phyloP scores from a whole-genome alignment of 1,140 invertebrate genomes.

The Eufriesea mexicana region DNA sequence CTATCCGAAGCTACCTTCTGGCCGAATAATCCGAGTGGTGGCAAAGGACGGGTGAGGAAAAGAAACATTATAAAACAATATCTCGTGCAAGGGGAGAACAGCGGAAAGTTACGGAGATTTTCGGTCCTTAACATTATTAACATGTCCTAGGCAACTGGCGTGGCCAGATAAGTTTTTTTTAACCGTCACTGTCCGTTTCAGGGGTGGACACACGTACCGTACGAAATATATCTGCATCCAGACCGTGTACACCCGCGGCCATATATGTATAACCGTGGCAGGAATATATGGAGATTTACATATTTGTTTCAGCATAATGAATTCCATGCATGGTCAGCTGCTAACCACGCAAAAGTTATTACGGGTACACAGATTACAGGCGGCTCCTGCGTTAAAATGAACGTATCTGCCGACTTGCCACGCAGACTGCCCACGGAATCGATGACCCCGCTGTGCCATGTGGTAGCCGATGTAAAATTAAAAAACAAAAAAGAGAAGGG shows the following conservation, averaged over 20 bases:
- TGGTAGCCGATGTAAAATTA: conserved; percentile 34
- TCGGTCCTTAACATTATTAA: conserved; percentile 40
- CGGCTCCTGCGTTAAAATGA: conserved; percentile 53
- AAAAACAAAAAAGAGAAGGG: background rate
- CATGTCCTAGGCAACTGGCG: conserved; percentile 43
- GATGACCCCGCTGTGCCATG: conserved; percentile 30
- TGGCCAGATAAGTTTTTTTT: conserved; percentile 50
- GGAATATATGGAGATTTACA: conserved; percentile 66
- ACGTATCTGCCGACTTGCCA: conserved; percentile 58
- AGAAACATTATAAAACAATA: background rate
- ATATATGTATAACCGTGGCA: conserved; percentile 29
- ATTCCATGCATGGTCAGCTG: conserved; percentile 70
- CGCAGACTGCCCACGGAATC: conserved; percentile 45
- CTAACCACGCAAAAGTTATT: conserved; percentile 71
- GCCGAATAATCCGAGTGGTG: background rate
- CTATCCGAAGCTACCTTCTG: too few relatives aligned
- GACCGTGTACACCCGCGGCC: background rate
- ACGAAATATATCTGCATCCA: conserved; percentile 43
- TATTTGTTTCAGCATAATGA: conserved; percentile 70
- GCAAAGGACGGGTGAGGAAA: background rate
- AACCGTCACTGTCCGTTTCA: conserved; percentile 37
- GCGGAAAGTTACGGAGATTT: conserved; percentile 20
- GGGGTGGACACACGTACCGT: conserved; percentile 22
- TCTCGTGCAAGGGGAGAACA: background rate
- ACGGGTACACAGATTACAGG: conserved; percentile 69